Base-by-base conservation (phyloP, 2,888 invertebrate genomes). In the Uropetala carovei region DNA sequence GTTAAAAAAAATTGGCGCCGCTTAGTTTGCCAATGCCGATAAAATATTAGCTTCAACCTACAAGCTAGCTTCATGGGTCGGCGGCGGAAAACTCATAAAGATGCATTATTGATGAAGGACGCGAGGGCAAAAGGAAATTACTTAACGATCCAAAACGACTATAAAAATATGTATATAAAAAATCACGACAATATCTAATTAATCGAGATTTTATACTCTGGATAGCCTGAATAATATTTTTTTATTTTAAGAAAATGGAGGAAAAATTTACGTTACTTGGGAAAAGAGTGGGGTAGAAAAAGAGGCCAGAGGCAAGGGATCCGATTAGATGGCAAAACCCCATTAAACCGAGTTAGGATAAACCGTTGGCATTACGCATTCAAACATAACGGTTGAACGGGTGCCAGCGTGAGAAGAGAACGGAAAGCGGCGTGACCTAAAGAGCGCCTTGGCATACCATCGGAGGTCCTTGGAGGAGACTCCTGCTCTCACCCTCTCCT, bases 281-380 rank as follows among this genome's bases (percentile, higher is more conserved):
- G 43, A 43, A 43, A 75, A 75, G 75, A 22, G 22, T 22, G 27
- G 75, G 11, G 18, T 22, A 27, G 75, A 75, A 27, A 27, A 75
- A 75, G 22, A 75, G 22, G 75, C 75, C 75, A 4, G 4, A 75
- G 75, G 75, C 22, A 43, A 43, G 75, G 75, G 27, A 27, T 75
- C 75, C 27, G 75, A 75, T 75, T 75, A 75, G 75, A 18, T 27
- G 75, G 75, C 10, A 75, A n/a, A 75, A 75, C 75, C 9, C 75
- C 75, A 75, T 75, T 75, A 75, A 75, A 75, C 27, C 75, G 75
- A 75, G 75, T 86, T 27, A 86, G 30, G 60, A 86, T 60, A 60
- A 86, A 86, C 86, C 86, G 86, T 86, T 86, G 86, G 59, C 59
- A 86, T 86, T 86, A 86, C 60, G 59, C 86, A 86, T 86, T 86